A percentile compares a stretch with the other conserved stretches of the same genome.
phyloP scores from a whole-genome alignment of 2,113 vertebrate species.

The Peromyscus leucopus region DNA sequence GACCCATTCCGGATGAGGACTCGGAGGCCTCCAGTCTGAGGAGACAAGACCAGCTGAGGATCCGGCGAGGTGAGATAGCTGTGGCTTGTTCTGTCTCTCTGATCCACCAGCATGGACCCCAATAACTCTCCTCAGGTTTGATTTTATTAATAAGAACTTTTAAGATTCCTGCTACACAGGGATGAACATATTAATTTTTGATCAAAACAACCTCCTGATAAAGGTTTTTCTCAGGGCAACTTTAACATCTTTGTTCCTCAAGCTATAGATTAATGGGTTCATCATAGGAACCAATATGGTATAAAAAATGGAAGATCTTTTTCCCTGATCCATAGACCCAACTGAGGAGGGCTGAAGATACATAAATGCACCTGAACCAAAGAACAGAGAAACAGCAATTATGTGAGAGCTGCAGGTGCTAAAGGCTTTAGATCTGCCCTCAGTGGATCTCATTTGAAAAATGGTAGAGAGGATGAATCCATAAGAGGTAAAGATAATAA shows the following conservation, averaged over 20 bases:
- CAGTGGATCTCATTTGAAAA: neutral
- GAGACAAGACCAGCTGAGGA: too few species aligned
- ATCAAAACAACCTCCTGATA: neutral
- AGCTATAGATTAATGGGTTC: conserved; percentile 44
- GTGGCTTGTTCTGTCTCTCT: too few species aligned
- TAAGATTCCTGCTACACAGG: too few species aligned
- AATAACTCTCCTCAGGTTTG: too few species aligned
- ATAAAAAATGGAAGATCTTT: conserved; percentile 49
- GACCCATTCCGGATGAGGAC: too few species aligned
- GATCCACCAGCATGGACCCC: too few species aligned
- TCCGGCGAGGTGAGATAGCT: too few species aligned
- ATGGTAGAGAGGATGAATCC: neutral
- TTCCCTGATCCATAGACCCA: neutral
- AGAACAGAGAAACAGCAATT: conserved; percentile 45
- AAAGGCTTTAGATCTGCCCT: conserved; percentile 37
- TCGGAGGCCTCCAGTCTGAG: too few species aligned
- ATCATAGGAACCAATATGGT: neutral
- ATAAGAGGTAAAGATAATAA: conserved; percentile 42
- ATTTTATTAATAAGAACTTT: too few species aligned
- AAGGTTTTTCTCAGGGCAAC: neutral
- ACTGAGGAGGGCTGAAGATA: conserved; percentile 22
- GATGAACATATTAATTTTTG: neutral
- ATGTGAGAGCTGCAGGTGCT: conserved; percentile 56
- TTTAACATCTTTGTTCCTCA: conserved; percentile 64
- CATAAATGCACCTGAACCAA: conserved; percentile 47